Conservation (phyloP, 2,113 vertebrate species). For the Andinoacara biseriatus region DNA sequence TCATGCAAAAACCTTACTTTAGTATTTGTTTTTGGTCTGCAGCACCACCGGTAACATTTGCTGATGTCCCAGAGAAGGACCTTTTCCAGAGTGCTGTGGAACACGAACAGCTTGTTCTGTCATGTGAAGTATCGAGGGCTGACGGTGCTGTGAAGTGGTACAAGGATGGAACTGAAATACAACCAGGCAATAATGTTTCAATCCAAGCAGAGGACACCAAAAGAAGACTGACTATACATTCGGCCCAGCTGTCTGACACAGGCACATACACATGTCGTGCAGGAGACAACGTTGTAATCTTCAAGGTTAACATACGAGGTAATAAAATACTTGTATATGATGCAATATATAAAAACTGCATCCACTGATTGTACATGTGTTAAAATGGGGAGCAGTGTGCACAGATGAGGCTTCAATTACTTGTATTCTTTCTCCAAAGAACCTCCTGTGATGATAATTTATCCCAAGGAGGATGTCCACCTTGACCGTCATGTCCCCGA, state of each 20-base stretch:
- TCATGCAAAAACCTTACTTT: conserved; percentile 1
- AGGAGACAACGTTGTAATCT: conserved; percentile 78
- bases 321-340: conserved; percentile 10
- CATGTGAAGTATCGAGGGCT: conserved; percentile 77
- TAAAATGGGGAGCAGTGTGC: not conserved
- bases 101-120: conserved; percentile 74
- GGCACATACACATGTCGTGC: conserved; percentile 82
- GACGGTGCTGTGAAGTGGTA: conserved; percentile 79
- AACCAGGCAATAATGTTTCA: conserved; percentile 54
- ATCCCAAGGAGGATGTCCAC: conserved; percentile 85
- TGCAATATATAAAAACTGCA: not conserved
- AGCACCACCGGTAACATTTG: conserved; percentile 81
- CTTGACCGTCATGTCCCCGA: conserved; percentile 84
- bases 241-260: conserved; percentile 70
- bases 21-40: conserved; percentile 21
- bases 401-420: not conserved
- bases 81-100: conserved; percentile 80
- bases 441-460: conserved; percentile 85
- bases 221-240: conserved; percentile 69
- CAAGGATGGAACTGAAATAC: conserved; percentile 80
- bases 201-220: conserved; percentile 61
- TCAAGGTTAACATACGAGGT: conserved; percentile 84
- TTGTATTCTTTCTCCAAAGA: conserved; percentile 75
- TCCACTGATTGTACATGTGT: not conserved
- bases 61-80: conserved; percentile 75